Base-by-base conservation (phyloP, 2,888 invertebrate species). In the Drosophila longiperda region DNA sequence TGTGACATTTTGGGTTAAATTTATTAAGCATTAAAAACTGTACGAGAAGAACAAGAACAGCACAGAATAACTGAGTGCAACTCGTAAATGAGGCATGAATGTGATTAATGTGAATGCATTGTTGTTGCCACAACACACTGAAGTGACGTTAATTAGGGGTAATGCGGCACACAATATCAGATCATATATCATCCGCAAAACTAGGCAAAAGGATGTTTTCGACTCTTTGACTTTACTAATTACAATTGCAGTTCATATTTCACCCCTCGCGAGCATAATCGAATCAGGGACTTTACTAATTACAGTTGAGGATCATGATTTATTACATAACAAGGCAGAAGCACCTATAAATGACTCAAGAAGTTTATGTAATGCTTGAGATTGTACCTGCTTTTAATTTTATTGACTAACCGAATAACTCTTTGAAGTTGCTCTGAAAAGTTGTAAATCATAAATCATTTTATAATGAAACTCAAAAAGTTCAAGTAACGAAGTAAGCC, bases 1-100 rank as follows among this genome's bases (percentile, higher is more conserved):
- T 40, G 23, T 29, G 82, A 79, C 82, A 75, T 77, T 69, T 75
- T 78, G 73, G 83, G 83, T 83, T 68, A 82, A 80, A 85, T 85
- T 80, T 75, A 85, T 83, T 75, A 78, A 72, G 50, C 23, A 26
- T 49, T 34, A 38, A 32, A 38, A 68, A 58, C 50, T 49, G 49
- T 26, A 42, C 53, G 26, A 42, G 63, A 52, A 49, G 3, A 58
- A 54, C 49, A 42, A 58, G 23, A 52, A 48, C n/a, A 63, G 40
- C 12, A 49, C 33, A n/a, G 23, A 53, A 48, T 20, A 45, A 20
- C 23, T 11, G 53, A 49, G 50, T 45, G 53, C 50, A 34, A 45
- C n/a, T 40, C 17, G 45, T 52, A 60, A 17, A 32, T 49, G 42
- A 42, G 20, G 33, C 23, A 65, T 50, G 20, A 29, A 45, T 33